Evolutionary conservation across 2,797 vertebrate species (phyloP), one percentile per base, ranked within the genome.

Genomic region (Netta rufina): DNA sequence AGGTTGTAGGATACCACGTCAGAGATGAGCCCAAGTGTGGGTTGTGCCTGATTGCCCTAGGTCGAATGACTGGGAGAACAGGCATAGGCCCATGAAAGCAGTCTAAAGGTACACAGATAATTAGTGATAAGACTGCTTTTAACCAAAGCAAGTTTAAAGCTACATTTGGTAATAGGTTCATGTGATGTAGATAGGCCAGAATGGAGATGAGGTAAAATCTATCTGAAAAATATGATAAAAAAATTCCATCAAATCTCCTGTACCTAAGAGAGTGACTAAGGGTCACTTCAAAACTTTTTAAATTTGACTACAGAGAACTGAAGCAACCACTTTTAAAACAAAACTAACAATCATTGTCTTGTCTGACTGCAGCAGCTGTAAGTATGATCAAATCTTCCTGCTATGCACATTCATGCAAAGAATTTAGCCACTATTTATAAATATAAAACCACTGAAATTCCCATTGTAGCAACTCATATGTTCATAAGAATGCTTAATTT

Each of bases 391-490:
- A 79, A 96, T 79, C 47, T 53, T 76, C 36, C 71, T 83, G 78
- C 64, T 94, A 70, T 67, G 64, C 43, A 87, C 43, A 85, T 76
- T 56, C 24, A 43, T 6, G 24, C 39, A 76, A 61, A 82, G 47
- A 92, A 76, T 79, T 62, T 43, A 72, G 51, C 22, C 51, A 79
- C 7, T 76, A 32, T 79, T 87, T 93, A 86, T 76, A 93, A 93
- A 90, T 57, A 78, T 5, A 79, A 96, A 80, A 1, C 20, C 47
- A 39, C 36, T 65, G 65, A 76, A 89, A 70, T 61, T 56, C 57
- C 66, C 67, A 33, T 38, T 93, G 66, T 41, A 73, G 25, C 53
- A 66, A 91, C 32, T 70, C 64, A 8, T 8, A 22, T 25, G 12
- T 43, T 87, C 64, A 70, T 21, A 78, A 75, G 24, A 80, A 36